Evolutionary conservation across 2,113 vertebrate genomes (phyloP).

Genomic region (Laterallus jamaicensis): DNA sequence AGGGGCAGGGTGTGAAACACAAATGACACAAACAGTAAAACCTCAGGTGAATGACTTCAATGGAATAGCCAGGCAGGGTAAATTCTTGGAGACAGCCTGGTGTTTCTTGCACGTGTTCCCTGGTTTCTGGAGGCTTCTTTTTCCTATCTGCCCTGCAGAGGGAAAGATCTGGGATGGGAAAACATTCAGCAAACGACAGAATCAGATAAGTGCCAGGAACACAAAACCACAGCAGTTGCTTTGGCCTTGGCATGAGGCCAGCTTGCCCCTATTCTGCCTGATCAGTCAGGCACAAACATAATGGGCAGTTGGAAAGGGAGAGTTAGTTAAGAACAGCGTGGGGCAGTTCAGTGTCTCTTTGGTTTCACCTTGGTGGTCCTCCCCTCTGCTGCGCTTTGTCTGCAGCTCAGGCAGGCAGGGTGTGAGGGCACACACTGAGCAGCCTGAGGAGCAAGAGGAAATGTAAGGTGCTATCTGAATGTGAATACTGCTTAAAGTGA

Average conservation of each 20-base stretch:
- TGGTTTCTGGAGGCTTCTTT: background rate
- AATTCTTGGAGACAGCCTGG: background rate
- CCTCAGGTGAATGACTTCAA: background rate
- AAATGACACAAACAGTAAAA: background rate
- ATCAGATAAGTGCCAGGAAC: background rate
- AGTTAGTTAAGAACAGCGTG: background rate
- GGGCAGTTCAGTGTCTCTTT: background rate
- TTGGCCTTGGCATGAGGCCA: background rate
- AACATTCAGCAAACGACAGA: background rate
- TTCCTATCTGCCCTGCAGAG: background rate
- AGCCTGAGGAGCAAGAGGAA: background rate
- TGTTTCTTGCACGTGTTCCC: background rate
- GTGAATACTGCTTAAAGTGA: background rate
- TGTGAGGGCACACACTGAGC: background rate
- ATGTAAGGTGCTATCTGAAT: background rate
- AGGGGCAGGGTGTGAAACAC: background rate
- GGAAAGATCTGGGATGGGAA: background rate
- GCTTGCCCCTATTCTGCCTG: background rate
- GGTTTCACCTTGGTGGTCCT: background rate
- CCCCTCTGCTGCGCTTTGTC: background rate
- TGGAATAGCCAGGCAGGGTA: background rate
- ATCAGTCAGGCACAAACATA: background rate
- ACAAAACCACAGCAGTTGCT: background rate
- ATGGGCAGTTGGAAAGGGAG: constrained; percentile 11
- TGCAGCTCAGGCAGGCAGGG: background rate